Base-by-base conservation (phyloP, 2,888 invertebrate species). In the Euphydryas editha region DNA sequence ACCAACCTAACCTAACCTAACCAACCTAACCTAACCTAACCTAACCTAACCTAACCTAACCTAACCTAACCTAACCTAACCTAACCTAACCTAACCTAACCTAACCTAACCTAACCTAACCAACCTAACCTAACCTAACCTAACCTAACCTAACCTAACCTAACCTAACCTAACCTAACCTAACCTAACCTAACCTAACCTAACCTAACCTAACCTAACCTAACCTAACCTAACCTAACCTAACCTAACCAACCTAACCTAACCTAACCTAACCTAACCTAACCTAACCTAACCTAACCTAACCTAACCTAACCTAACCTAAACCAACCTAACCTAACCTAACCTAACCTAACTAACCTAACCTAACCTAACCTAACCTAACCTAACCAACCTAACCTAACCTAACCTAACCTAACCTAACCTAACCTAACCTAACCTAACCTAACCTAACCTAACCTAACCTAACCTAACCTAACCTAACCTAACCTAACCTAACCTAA, bases 401-500 rank as follows among this genome's bases (percentile, higher is more conserved):
- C 71, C 71, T 69, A 71, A 71, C 68, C 71, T 69, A 71, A 65
- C 42, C 20, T 54, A 55, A 62, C 55, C 37, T 55, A 55, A 62
- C 39, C 62, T 54, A 62, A 44, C 42, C 54, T 51, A 46, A 62
- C 55, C 44, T 46, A 56, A 56, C 62, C 51, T 44, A 56, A 62
- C 62, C 44, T 46, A 62, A 62, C 62, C 56, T 56, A 62, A 58
- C 37, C 67, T 69, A 65, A 69, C 69, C 64, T 71, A 69, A 69
- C 71, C 72, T 70, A 69, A 72, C 73, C 71, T 72, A 70, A 72
- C 69, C 70, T 73, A 70, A 73, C 71, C 72, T 70, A 72, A 72
- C 73, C 72, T 73, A 72, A 68, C 71, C 71, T 71, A 73, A 70
- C 72, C 70, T 69, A 71, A 71, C 71, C 71, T 69, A 71, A 71